phyloP scores from a whole-genome alignment of 1,140 invertebrate genomes.

The Drosophila arawakana region DNA sequence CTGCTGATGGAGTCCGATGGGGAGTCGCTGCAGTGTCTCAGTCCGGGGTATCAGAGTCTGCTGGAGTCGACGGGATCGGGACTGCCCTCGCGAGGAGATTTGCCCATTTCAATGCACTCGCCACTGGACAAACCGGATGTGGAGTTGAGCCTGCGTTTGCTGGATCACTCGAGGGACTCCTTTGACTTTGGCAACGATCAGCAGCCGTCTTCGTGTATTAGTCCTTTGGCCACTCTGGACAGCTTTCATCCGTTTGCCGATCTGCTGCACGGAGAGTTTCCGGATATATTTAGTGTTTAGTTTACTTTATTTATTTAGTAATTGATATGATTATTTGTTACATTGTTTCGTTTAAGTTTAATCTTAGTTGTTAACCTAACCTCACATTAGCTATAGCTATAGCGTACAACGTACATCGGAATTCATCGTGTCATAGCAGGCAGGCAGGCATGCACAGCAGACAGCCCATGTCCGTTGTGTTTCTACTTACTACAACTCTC shows the following conservation, averaged over 20 bases:
- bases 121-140: slow-evolving; percentile 68
- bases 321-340: slow-evolving; percentile 38
- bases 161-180: slow-evolving; percentile 75
- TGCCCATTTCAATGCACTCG: slow-evolving; percentile 59
- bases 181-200: slow-evolving; percentile 73
- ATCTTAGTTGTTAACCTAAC: slow-evolving; percentile 55
- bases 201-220: slow-evolving; percentile 78
- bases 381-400: slow-evolving; percentile 63
- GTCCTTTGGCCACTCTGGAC: slow-evolving; percentile 71
- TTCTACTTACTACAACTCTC: slow-evolving; percentile 18
- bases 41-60: slow-evolving; percentile 55
- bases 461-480: slow-evolving; percentile 49
- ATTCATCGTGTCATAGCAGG: slow-evolving; percentile 78
- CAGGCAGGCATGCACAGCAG: slow-evolving; percentile 28
- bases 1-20: slow-evolving; percentile 86
- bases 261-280: slow-evolving; percentile 69
- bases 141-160: slow-evolving; percentile 73
- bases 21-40: slow-evolving; percentile 85
- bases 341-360: slow-evolving; percentile 60
- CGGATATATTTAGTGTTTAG: slow-evolving; percentile 68
- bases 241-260: slow-evolving; percentile 72
- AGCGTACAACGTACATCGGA: slow-evolving; percentile 50
- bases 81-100: slow-evolving; percentile 59
- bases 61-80: slow-evolving; percentile 35
- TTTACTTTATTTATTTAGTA: slow-evolving; percentile 48